Conservation (phyloP, 2,888 invertebrate species). For the Chrysina gloriosa region DNA sequence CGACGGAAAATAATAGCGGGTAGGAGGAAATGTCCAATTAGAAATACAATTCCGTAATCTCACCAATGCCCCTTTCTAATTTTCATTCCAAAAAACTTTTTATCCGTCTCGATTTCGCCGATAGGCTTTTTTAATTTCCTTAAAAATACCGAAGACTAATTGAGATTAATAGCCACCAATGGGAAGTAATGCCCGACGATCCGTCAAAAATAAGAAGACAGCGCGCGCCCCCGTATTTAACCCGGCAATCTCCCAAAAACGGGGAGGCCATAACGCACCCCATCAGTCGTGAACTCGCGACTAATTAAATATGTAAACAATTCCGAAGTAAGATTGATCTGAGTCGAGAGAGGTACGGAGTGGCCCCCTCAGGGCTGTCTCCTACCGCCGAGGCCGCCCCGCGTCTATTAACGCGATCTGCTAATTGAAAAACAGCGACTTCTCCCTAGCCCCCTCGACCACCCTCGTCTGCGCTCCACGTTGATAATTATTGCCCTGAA, state of each 20-base stretch:
- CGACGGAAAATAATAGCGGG: too few relatives aligned
- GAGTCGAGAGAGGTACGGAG: neutral
- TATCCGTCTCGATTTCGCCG: constrained; percentile 6
- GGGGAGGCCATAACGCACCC: neutral
- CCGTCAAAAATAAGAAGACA: constrained; percentile 46
- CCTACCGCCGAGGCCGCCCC: neutral
- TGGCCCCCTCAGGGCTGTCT: neutral
- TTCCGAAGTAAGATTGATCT: constrained; percentile 51
- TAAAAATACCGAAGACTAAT: constrained; percentile 28
- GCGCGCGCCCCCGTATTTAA: constrained; percentile 45
- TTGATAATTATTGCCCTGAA: constrained; percentile 50
- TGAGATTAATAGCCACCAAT: constrained; percentile 35
- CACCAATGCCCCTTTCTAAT: constrained; percentile 9
- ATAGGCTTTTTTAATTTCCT: constrained; percentile 38
- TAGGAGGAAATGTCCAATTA: neutral
- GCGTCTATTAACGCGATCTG: constrained; percentile 43
- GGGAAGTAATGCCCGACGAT: constrained; percentile 37
- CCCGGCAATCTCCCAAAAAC: constrained; percentile 44
- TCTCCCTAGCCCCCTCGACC: neutral
- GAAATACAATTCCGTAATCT: neutral
- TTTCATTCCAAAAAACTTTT: neutral
- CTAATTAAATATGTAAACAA: constrained; percentile 53
- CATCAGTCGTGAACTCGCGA: constrained; percentile 46
- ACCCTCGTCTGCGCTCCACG: constrained; percentile 21
- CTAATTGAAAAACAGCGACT: constrained; percentile 50